Conservation (phyloP, 1,140 invertebrate species). For the Spodoptera litura region DNA sequence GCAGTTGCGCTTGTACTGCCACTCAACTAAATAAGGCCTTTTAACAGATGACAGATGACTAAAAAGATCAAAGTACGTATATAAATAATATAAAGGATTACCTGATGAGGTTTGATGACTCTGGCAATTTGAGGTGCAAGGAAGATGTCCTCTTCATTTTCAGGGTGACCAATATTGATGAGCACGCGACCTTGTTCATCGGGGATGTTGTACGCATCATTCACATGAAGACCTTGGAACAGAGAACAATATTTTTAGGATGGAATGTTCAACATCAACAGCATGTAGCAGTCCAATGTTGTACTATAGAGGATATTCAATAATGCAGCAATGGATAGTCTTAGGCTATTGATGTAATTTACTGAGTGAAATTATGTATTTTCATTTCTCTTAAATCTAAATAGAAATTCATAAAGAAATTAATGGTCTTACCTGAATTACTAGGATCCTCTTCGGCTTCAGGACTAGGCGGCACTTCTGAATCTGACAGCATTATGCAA, state of each 20-base stretch:
- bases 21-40: too few species aligned
- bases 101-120: conserved; percentile 98
- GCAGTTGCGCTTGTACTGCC: too few species aligned
- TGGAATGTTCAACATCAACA: background rate
- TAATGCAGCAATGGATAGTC: too few species aligned
- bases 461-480: conserved; percentile 87
- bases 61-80: too few species aligned
- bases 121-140: conserved; percentile 96
- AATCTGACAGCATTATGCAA: conserved; percentile 92
- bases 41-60: too few species aligned
- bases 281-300: too few species aligned
- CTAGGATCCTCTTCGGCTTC: conserved; percentile 88
- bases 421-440: conserved; percentile 82
- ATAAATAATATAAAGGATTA: conserved; percentile 51
- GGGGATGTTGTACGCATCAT: conserved; percentile 96
- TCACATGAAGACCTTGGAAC: conserved; percentile 91
- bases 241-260: conserved; percentile 28
- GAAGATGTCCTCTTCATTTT: conserved; percentile 97
- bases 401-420: too few species aligned
- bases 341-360: too few species aligned
- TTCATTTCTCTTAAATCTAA: too few species aligned
- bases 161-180: conserved; percentile 98
- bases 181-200: conserved; percentile 97
- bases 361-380: too few species aligned
- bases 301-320: too few species aligned